These are phyloP conservation scores for Octodon degus DNA, from an alignment of 2,113 vertebrate genomes.

Conservation along the genomic window DNA sequence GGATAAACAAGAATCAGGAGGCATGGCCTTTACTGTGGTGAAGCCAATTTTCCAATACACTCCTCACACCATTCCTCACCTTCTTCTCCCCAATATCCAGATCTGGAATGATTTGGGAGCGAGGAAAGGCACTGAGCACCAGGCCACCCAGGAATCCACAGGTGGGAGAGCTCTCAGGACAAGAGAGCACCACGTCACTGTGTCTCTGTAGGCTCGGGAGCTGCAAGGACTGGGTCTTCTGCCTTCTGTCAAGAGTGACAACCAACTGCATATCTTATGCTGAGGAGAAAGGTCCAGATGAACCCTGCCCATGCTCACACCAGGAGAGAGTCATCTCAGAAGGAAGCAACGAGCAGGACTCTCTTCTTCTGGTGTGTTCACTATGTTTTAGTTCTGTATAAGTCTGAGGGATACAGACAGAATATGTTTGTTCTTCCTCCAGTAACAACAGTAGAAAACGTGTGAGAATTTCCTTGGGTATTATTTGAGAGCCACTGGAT, in stretches of 20 bases:
- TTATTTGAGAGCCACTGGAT: not conserved
- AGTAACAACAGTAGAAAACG: not conserved
- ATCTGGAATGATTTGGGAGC: not conserved
- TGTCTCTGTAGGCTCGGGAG: not conserved
- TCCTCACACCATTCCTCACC: too few relatives aligned
- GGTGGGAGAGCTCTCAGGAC: not conserved
- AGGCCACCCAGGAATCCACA: not conserved
- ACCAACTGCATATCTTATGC: not conserved
- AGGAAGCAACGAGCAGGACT: not conserved
- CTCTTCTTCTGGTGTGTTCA: not conserved
- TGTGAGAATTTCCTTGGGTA: not conserved
- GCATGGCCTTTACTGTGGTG: not conserved
- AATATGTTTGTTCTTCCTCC: not conserved
- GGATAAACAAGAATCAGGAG: not conserved
- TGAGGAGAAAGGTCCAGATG: not conserved
- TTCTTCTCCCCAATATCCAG: not conserved
- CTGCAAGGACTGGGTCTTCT: not conserved
- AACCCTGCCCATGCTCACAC: not conserved
- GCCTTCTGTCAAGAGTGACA: not conserved
- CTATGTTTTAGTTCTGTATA: not conserved
- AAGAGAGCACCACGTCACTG: not conserved
- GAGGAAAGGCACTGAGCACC: not conserved
- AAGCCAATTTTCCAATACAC: not conserved
- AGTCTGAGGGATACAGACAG: not conserved
- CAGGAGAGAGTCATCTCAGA: not conserved